These are phyloP conservation scores for Thripadectes ignobilis DNA, from an alignment of 2,797 vertebrate genomes.

Conservation along the genomic window DNA sequence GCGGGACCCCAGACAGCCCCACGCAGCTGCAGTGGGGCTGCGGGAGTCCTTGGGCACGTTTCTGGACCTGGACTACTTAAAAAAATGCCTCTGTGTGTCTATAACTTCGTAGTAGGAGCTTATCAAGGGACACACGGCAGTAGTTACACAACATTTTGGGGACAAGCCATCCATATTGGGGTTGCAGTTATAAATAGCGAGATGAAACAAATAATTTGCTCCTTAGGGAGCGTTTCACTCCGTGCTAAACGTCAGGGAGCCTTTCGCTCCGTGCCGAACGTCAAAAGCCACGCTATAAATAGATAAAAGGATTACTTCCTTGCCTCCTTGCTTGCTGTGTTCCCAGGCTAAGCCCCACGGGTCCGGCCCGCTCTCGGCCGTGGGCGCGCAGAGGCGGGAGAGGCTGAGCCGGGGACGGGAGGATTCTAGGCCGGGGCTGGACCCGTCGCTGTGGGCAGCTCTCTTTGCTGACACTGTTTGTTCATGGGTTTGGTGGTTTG, in stretches of 20 bases:
- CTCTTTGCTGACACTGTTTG: background rate
- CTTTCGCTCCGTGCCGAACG: background rate
- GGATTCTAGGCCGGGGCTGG: background rate
- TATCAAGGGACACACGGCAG: background rate
- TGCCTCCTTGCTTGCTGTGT: background rate
- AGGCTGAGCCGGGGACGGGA: background rate
- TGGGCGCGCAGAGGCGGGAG: background rate
- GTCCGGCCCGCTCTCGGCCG: background rate
- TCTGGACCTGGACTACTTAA: background rate
- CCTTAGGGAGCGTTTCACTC: background rate
- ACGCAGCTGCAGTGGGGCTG: background rate
- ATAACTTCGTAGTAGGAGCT: background rate
- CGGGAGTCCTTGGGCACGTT: background rate
- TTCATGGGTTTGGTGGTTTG: background rate
- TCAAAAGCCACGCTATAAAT: background rate
- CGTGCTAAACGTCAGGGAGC: background rate
- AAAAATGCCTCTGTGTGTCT: background rate
- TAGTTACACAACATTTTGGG: background rate
- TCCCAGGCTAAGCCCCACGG: fast-evolving
- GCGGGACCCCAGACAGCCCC: background rate
- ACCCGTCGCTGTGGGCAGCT: fast-evolving
- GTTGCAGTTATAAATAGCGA: background rate
- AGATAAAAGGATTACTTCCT: background rate
- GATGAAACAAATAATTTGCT: background rate
- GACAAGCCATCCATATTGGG: background rate